phyloP scores from a whole-genome alignment of 2,797 vertebrate species.

The Lagorchestes hirsutus region DNA sequence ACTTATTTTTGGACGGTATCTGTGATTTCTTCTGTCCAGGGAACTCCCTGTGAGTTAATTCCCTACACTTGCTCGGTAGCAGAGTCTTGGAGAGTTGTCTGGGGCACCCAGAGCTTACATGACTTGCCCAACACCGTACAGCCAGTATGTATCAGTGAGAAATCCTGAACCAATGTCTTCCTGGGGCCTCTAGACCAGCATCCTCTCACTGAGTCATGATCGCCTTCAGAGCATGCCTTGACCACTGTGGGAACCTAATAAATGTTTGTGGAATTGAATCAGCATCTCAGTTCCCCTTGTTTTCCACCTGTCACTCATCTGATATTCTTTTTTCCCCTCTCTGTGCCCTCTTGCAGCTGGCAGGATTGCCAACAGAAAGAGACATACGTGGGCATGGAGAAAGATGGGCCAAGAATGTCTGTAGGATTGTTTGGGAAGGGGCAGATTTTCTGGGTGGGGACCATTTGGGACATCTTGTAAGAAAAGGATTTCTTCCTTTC shows the following conservation, averaged over 20 bases:
- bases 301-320: neutral
- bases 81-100: neutral
- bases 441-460: neutral
- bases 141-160: neutral
- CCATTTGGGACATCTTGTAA: neutral
- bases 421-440: neutral
- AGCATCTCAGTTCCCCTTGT: neutral
- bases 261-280: neutral
- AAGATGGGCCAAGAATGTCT: no score
- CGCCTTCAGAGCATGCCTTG: neutral
- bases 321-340: neutral
- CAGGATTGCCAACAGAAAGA: neutral
- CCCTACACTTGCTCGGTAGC: neutral
- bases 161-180: neutral
- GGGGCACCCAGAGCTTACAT: neutral
- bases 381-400: rapidly evolving
- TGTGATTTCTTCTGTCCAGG: neutral
- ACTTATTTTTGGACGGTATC: neutral
- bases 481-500: neutral
- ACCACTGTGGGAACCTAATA: neutral
- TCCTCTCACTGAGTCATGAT: neutral
- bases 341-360: neutral
- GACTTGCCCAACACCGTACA: neutral
- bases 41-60: neutral
- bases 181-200: neutral